phyloP scores from a whole-genome alignment of 2,888 invertebrate genomes.

The Rambutsinella grinnellia region DNA sequence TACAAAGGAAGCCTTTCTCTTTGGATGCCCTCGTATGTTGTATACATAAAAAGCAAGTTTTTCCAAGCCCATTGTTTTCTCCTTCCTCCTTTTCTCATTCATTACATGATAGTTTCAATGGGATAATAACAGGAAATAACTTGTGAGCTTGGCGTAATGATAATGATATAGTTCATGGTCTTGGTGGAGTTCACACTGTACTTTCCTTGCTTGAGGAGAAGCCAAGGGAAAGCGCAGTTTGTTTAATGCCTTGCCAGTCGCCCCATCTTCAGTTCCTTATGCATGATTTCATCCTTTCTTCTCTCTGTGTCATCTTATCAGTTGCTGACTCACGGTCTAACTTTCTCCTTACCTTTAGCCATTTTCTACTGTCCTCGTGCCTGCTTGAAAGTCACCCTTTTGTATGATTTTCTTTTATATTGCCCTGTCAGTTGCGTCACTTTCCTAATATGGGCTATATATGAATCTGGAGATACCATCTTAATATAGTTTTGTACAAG shows the following conservation, averaged over 20 bases:
- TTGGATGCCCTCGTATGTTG: not conserved
- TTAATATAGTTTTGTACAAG: too few relatives aligned
- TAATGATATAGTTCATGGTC: slow-evolving; percentile 2
- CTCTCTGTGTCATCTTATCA: not conserved
- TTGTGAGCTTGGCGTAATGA: slow-evolving; percentile 7
- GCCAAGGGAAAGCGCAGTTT: not conserved
- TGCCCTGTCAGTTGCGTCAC: too few relatives aligned
- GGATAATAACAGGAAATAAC: slow-evolving; percentile 33
- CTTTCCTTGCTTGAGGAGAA: not conserved
- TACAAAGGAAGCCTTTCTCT: not conserved
- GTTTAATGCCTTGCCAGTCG: not conserved
- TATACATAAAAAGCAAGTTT: not conserved
- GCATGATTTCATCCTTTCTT: not conserved
- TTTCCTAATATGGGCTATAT: too few relatives aligned
- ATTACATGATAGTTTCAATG: slow-evolving; percentile 34
- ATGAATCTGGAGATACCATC: too few relatives aligned
- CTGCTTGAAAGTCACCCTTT: too few relatives aligned
- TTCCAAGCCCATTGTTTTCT: slow-evolving; percentile 14
- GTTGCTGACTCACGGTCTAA: not conserved
- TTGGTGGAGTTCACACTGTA: not conserved
- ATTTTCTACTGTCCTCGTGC: too few relatives aligned
- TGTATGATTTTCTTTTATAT: too few relatives aligned
- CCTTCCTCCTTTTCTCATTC: slow-evolving; percentile 11
- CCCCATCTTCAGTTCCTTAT: not conserved
- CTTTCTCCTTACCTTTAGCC: too few relatives aligned